Evolutionary conservation across 2,888 invertebrate genomes (phyloP), one percentile per base, ranked within the genome.

Genomic region (Leptopilina syphax): DNA sequence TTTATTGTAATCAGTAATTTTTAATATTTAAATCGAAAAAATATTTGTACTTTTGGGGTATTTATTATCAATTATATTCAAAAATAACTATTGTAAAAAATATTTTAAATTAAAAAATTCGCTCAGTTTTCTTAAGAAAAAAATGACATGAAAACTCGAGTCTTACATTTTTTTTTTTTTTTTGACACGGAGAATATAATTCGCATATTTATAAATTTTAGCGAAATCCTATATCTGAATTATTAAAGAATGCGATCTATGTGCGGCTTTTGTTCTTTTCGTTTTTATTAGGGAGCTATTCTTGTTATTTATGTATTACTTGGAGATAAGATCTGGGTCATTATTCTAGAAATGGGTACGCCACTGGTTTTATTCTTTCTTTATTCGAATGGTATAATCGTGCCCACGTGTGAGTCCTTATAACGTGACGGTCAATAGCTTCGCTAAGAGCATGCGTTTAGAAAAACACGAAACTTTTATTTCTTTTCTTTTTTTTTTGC

Each of bases 301-400:
- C 12, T 41, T 41, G 66, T n/a, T 44, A 44, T 44, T 44, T 67
- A 44, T 67, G 44, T 44, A 67, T 67, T 67, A 67, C 67, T 44
- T 47, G 44, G 67, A 44, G 67, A 67, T 67, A 67, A 44, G 67
- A 67, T 67, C 67, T 67, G 47, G 67, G 67, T 67, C 67, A 67
- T 67, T 67, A 67, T 67, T 67, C 67, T 41, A 67, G 67, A 67
- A 67, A 67, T 67, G 44, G 18, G 44, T 67, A 67, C 67, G 67
- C 44, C 44, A 44, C 67, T 67, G 13, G 44, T 44, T 66, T 41
- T 13, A 66, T 65, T 65, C 41, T 65, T 65, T 34, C 65, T 44
- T 18, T 67, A 67, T 67, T 67, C 67, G 67, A 67, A 67, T 67
- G 44, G 44, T 67, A 67, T 41, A 44, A 67, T 67, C 67, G 41